Evolutionary conservation across 2,797 vertebrate genomes (phyloP), one percentile per base, ranked within the genome.

Genomic region (Phrynocephalus vlangalii): DNA sequence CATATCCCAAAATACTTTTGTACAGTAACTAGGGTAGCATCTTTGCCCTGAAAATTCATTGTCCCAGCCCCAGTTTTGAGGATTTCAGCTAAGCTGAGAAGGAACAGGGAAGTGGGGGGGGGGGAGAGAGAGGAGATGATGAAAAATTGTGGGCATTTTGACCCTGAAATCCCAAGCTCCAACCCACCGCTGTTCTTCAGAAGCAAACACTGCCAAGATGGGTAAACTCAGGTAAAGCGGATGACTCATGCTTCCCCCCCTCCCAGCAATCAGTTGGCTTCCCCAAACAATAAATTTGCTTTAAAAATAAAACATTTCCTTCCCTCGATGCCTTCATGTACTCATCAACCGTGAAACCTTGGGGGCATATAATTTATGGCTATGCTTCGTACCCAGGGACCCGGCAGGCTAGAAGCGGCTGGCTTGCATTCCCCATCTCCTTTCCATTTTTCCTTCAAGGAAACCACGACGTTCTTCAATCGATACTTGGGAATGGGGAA

Each of bases 251-350:
- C 73, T 44, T 44, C 38, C 38, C 38, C 38, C 73, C 60, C 73
- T 15, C 1, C 77, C 48, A 73, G 33, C 60, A 85, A 77, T 11
- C 5, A 18, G 30, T 28, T 8, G 24, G 72, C 33, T 76, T 44
- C 83, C 24, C 28, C 24, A 26, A 38, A 44, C 10, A 10, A 48
- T 44, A 33, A 71, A 71, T 33, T 33, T 38, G 66, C 84, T 70
- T 68, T 67, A 70, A 63, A 70, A 68, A 79, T 85, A 68, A 85
- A 70, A n/a, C 30, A 22, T 85, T 77, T 76, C 33, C 15, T 10
- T 77, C 15, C 15, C n/a, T 26, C 1, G 10, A 71, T 22, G n/a
- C 20, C 30, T 22, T 84, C 9, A 11, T 84, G 77, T 77, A 78
- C 28, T 78, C 48, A 70, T 70, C 76, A 33, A 33, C 24, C 0